phyloP scores from a whole-genome alignment of 2,113 vertebrate genomes.

The Thamnophis sirtalis region DNA sequence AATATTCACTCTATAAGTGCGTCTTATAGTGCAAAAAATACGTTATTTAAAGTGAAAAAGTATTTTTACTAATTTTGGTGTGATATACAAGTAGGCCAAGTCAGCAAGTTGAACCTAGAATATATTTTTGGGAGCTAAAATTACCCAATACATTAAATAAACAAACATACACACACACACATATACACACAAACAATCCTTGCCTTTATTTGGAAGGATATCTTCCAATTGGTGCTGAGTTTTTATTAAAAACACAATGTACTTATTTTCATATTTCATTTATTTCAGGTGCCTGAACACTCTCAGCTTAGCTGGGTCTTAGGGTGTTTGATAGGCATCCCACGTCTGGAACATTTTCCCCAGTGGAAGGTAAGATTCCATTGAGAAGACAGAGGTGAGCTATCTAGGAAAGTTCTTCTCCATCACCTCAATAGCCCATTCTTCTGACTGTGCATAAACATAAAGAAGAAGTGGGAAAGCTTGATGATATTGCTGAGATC shows the following conservation, averaged over 20 bases:
- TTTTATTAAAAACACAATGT: neutral
- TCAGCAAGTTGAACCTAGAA: neutral
- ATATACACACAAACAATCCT: neutral
- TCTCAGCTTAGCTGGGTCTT: constrained; percentile 90
- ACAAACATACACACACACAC: too few relatives aligned
- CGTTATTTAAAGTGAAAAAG: neutral
- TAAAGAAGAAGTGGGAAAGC: neutral
- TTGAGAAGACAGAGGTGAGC: neutral
- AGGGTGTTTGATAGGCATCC: constrained; percentile 85
- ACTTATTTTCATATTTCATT: constrained; percentile 12
- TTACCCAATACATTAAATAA: too few relatives aligned
- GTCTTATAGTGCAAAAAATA: too few relatives aligned
- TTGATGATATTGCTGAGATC: neutral
- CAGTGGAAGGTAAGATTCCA: constrained; percentile 88
- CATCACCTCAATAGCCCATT: neutral
- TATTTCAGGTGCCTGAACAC: constrained; percentile 84
- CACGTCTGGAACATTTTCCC: constrained; percentile 85
- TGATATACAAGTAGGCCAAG: neutral
- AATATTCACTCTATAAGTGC: too few relatives aligned
- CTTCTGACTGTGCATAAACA: neutral
- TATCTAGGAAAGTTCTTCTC: neutral
- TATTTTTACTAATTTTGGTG: neutral
- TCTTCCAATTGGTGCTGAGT: neutral
- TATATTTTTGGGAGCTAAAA: neutral
- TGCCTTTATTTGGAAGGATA: neutral